A percentile compares a stretch with the other conserved stretches of the same genome.
Conservation (phyloP, 2,113 vertebrate genomes). For the Euleptes europaea region DNA sequence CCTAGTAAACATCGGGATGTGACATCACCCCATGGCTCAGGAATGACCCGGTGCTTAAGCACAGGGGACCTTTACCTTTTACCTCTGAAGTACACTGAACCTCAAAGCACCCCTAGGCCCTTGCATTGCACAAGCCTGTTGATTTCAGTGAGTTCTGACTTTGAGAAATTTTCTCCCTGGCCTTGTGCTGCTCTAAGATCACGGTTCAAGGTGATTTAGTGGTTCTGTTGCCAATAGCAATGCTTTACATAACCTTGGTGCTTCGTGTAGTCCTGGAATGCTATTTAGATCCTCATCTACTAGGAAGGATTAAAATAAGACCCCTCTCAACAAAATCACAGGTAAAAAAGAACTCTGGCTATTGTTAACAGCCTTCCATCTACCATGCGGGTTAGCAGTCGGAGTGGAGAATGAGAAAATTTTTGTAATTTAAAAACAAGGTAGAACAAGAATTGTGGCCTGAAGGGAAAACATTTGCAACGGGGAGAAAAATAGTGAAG, state of each 20-base stretch:
- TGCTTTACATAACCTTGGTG: conserved; percentile 17
- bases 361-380: conserved; percentile 6
- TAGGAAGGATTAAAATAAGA: conserved; percentile 33
- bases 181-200: background rate
- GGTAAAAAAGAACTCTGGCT: background rate
- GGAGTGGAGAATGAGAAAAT: conserved; percentile 20
- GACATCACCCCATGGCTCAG: no score
- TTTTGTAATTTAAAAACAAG: conserved; percentile 37
- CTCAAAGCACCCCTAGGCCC: background rate
- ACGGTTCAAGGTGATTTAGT: background rate
- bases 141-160: background rate
- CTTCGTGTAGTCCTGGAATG: background rate
- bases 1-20: no score
- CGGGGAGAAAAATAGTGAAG: background rate
- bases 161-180: background rate
- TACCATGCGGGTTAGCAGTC: background rate
- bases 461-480: conserved; percentile 1
- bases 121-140: background rate
- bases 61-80: no score
- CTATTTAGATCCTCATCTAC: background rate
- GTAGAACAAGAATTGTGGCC: conserved; percentile 1
- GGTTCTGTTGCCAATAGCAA: background rate
- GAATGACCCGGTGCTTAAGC: no score
- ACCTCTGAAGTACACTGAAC: background rate
- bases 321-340: conserved; percentile 13